phyloP scores from a whole-genome alignment of 53 echinoderm and acorn worm species.

The Pentamera pediparva region DNA sequence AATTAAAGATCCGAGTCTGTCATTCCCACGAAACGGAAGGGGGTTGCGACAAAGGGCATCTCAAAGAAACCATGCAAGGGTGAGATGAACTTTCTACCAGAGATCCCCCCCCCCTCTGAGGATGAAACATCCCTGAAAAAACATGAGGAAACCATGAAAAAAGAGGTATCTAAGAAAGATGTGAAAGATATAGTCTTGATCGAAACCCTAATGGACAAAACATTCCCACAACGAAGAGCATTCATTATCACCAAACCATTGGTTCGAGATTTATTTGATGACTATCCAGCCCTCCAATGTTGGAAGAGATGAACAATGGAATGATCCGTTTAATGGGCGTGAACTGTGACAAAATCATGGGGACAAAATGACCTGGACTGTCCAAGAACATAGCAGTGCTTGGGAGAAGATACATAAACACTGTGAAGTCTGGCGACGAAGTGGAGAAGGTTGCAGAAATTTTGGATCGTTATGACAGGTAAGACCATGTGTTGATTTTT shows the following conservation, averaged over 20 bases:
- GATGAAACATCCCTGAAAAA: neutral
- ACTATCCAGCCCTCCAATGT: neutral
- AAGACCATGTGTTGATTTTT: too few species aligned
- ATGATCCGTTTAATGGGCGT: neutral
- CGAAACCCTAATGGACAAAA: slow-evolving; percentile 2
- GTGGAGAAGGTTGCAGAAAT: too few species aligned
- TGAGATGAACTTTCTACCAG: neutral
- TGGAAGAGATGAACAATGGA: slow-evolving; percentile 9
- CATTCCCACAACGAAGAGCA: slow-evolving; percentile 9
- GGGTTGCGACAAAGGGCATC: neutral
- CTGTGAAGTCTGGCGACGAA: too few species aligned
- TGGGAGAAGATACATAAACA: too few species aligned
- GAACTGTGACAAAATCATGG: neutral
- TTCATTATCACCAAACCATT: neutral
- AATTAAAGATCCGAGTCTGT: neutral
- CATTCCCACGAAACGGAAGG: neutral
- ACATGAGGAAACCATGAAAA: slow-evolving; percentile 14
- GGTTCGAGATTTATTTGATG: neutral
- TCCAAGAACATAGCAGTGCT: too few species aligned
- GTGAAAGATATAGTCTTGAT: neutral
- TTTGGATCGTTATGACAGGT: too few species aligned
- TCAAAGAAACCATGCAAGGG: neutral
- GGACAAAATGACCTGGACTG: too few species aligned
- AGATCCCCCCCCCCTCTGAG: slow-evolving; percentile 3
- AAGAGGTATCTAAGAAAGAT: slow-evolving; percentile 10